Base-by-base conservation (phyloP, 1,140 invertebrate genomes). In the Papilio helenus region DNA sequence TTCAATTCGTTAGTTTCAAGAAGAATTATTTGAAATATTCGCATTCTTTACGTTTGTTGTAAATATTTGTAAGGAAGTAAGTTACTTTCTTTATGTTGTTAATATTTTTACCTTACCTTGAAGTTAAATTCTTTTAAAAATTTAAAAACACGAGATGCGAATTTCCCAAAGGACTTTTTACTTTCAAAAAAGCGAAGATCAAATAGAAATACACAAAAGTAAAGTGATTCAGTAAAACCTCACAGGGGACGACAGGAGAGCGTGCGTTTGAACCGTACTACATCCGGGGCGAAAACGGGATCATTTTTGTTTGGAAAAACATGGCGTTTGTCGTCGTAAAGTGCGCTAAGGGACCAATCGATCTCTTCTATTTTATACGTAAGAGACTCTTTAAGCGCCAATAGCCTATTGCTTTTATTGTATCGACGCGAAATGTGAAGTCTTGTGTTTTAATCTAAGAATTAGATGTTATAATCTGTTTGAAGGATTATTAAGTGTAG, bases 291-390 rank as follows among this genome's bases (percentile, higher is more conserved):
- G 20, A 68, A 16, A 68, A 18, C 61, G 61, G 61, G 61, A 68
- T 68, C 61, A 68, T 68, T 68, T 68, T 68, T 65, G 61, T 65
- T 65, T 68, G 61, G 61, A 68, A 68, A 68, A 68, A 68, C 61
- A 68, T 26, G 61, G 26, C 23, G 61, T 68, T 68, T 68, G 23
- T 68, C 61, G 61, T 68, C 61, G 26, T 16, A 68, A 68, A 68
- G 61, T 29, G 61, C 61, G 61, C 61, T 29, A 34, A 68, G 26
- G 61, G 61, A 29, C 61, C 61, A 68, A 68, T 68, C 14, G 61
- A 29, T 68, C 61, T 68, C 14, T 68, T 68, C 61, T 68, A 68
- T 68, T 68, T 34, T 55, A 26, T 23, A 61, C 58, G 23, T 61
- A 61, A 61, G 58, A 26, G 58, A 3, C 58, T 20, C 4, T 61